A percentile compares a stretch with the other conserved stretches of the same genome.
Conservation (phyloP, 2,797 vertebrate species). For the Carapus acus region DNA sequence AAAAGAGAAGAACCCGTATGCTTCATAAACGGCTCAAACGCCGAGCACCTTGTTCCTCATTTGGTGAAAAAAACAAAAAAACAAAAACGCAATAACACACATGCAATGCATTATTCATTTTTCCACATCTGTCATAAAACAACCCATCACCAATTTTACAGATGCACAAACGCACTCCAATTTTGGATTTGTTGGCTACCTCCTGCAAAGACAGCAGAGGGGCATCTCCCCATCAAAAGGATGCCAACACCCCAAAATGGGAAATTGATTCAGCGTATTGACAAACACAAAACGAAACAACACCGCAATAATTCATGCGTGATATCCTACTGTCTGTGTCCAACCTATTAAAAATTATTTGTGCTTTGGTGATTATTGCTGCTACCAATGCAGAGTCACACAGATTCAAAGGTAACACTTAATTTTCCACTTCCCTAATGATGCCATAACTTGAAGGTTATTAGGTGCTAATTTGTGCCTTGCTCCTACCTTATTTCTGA, state of each 20-base stretch:
- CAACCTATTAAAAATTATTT: neutral
- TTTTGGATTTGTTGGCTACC: conserved; percentile 72
- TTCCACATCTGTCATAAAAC: conserved; percentile 73
- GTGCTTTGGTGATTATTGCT: conserved; percentile 12
- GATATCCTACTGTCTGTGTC: conserved; percentile 4
- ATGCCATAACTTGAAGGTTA: too few species aligned
- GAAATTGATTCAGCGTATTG: conserved; percentile 68
- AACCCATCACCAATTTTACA: conserved; percentile 76
- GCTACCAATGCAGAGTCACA: neutral
- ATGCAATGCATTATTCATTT: conserved; percentile 34
- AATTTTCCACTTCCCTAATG: too few species aligned
- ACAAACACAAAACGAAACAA: conserved; percentile 55
- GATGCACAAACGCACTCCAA: conserved; percentile 63
- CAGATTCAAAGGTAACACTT: too few species aligned
- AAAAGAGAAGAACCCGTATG: conserved; percentile 64
- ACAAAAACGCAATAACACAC: too few species aligned
- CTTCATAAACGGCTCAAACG: conserved; percentile 71
- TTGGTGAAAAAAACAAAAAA: conserved; percentile 55
- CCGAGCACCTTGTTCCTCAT: conserved; percentile 65
- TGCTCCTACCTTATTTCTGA: too few species aligned
- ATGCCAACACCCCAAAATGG: conserved; percentile 73
- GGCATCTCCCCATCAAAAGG: conserved; percentile 66
- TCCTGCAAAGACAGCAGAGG: conserved; percentile 69
- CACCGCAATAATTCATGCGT: conserved; percentile 49
- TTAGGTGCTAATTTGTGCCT: too few species aligned